Base-by-base conservation (phyloP, 2,888 invertebrate genomes). In the Cheilosia pagana region DNA sequence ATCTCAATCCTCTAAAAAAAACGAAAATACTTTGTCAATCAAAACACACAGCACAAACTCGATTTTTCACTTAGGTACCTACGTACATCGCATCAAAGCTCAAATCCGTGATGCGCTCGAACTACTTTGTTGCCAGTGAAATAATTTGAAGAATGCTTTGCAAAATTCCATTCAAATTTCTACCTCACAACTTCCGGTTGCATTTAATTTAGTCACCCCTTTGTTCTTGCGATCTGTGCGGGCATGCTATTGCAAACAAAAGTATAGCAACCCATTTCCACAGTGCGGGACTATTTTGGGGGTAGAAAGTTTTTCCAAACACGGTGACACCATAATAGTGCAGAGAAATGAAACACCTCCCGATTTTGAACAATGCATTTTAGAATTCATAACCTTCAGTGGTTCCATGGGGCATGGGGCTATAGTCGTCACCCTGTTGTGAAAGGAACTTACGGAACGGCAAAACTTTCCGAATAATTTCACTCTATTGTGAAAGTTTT, bases 391-490 rank as follows among this genome's bases (percentile, higher is more conserved):
- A 81, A 63, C 60, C 67, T 68, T 81, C 62, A 28, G 50, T 53
- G 50, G 63, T 23, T 45, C 45, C 16, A n/a, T 12, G 41, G 28
- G 43, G 57, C 16, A n/a, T 12, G 41, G 28, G 43, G 57, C 43
- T 31, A 52, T 41, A 41, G 53, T 57, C 25, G 70, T 70, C 70
- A 43, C 41, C 43, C 21, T 45, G 50, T 53, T 62, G 12, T 35
- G 53, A 67, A 39, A 39, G 55, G 31, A 78, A 78, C 68, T 53
- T 57, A 63, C 45, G 50, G 52, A 65, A 75, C 68, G 63, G 63
- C 35, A 63, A 63, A 83, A 83, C 79, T 83, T 83, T 79, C 57
- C 83, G 59, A 83, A 83, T 74, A 83, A 83, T 83, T 83, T 83
- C 83, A 63, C n/a, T 83, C 83, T 50, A 79, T 79, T 79, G 83